Percentiles rank a stretch among this genome's conserved stretches.
Conservation (phyloP, 2,888 invertebrate species). For the Dasypogon diadema region DNA sequence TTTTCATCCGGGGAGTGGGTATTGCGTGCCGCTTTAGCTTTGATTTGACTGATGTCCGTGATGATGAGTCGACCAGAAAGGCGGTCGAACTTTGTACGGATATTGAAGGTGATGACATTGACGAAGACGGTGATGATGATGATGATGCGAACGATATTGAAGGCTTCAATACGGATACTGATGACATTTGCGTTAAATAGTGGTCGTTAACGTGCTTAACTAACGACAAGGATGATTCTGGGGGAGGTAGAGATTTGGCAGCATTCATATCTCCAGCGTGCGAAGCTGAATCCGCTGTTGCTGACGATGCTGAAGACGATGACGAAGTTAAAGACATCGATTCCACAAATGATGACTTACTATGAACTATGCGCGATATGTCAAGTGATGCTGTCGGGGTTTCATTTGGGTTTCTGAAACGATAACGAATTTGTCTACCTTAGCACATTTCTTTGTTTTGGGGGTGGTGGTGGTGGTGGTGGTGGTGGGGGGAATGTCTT, state of each 20-base stretch:
- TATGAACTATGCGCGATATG: slow-evolving; percentile 57
- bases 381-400: slow-evolving; percentile 62
- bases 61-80: slow-evolving; percentile 21
- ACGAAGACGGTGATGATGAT: slow-evolving; percentile 32
- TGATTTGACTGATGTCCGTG: slow-evolving; percentile 45
- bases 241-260: background rate
- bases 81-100: background rate
- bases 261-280: background rate
- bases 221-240: slow-evolving; percentile 18
- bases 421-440: background rate
- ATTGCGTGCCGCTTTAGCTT: slow-evolving; percentile 54
- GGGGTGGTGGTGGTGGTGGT: too few relatives aligned
- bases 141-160: slow-evolving; percentile 34
- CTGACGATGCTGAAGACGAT: slow-evolving; percentile 30
- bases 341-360: slow-evolving; percentile 51
- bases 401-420: slow-evolving; percentile 57
- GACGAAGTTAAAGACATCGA: slow-evolving; percentile 41
- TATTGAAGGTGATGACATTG: slow-evolving; percentile 21
- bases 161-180: slow-evolving; percentile 25
- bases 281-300: slow-evolving; percentile 16
- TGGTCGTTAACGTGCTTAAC: slow-evolving; percentile 47
- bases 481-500: slow-evolving; percentile 63
- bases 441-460: too few relatives aligned
- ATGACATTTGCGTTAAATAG: slow-evolving; percentile 45
- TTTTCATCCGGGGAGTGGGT: slow-evolving; percentile 48